These are phyloP conservation scores for Drosophila orosa DNA, from an alignment of 1,140 invertebrate species.

Conservation along the genomic window DNA sequence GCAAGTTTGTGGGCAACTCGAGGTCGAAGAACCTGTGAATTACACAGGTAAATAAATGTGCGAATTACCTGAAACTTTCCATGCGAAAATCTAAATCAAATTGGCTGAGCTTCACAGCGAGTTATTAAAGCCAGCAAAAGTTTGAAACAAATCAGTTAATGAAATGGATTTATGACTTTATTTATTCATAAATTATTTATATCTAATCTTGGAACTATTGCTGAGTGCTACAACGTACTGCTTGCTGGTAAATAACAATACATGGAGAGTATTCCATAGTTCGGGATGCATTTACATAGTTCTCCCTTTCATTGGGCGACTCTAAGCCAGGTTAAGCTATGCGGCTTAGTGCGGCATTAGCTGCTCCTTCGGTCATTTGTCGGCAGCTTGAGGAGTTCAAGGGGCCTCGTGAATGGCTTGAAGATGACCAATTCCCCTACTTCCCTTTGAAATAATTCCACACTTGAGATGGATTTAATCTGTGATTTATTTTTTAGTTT, in stretches of 20 bases:
- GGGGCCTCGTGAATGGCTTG: background rate
- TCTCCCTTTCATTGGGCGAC: background rate
- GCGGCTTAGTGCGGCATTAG: conserved; percentile 47
- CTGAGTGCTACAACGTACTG: no score
- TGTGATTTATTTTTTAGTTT: background rate
- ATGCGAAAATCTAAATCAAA: conserved; percentile 2
- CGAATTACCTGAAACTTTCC: conserved; percentile 5
- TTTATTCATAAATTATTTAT: background rate
- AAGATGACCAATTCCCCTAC: background rate
- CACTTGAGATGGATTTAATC: background rate
- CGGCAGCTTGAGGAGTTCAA: conserved; percentile 18
- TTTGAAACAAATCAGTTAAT: background rate
- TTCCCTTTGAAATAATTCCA: background rate
- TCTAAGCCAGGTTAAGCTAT: conserved; percentile 23
- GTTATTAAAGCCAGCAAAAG: background rate
- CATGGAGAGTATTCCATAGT: background rate
- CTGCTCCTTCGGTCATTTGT: conserved; percentile 44
- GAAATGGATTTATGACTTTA: background rate
- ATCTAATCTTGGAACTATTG: background rate
- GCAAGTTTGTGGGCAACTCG: background rate
- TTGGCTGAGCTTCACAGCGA: background rate
- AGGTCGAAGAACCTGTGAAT: conserved; percentile 1
- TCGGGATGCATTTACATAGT: conserved; percentile 36
- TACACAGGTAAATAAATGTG: background rate
- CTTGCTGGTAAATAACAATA: background rate